Evolutionary conservation across 2,797 vertebrate genomes (phyloP), one percentile per base, ranked within the genome.

Genomic region (Salarias fasciatus): DNA sequence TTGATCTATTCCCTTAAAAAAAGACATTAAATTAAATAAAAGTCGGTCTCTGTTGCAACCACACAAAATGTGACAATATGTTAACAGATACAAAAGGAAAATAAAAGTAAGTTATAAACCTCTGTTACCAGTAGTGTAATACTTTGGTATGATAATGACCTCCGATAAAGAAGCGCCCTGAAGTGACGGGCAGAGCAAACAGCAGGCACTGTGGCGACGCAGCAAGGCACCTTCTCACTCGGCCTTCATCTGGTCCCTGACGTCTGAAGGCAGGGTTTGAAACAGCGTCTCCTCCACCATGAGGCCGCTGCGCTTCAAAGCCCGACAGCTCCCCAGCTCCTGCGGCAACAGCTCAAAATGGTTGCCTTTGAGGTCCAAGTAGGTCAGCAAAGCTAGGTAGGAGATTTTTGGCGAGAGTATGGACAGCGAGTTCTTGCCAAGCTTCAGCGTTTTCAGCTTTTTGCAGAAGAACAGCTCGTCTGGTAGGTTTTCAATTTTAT

Each of bases 401-500:
- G 95, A 96, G 63, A 99, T 96, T 89, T 99, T 99, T 73, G 97
- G 97, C 0, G 98, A 99, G 14, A 99, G 93, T 68, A 95, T 80
- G 0, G 96, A 97, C 71, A 99, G 87, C 5, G 90, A 95, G 84
- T 99, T 99, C 86, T 95, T 97, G 49, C 96, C 96, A 3, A 99
- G 94, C 91, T 97, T 98, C 33, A 99, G 89, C 0, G 96, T 96
- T 90, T 99, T 99, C 8, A 99, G 94, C 83, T 99, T 98, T 88
- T 99, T 99, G 92, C 98, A 99, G 67, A 99, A 99, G 88, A 98
- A 99, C 0, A 99, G 93, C 88, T 99, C 98, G 24, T 99, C 98
- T 5, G 98, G 98, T 51, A 99, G 93, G 11, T 92, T 97, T 86
- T 99, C 97, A 10, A 99, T 93, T 89, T 99, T 99, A 93, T 99